phyloP scores from a whole-genome alignment of 2,113 vertebrate genomes.

The Scomber scombrus region DNA sequence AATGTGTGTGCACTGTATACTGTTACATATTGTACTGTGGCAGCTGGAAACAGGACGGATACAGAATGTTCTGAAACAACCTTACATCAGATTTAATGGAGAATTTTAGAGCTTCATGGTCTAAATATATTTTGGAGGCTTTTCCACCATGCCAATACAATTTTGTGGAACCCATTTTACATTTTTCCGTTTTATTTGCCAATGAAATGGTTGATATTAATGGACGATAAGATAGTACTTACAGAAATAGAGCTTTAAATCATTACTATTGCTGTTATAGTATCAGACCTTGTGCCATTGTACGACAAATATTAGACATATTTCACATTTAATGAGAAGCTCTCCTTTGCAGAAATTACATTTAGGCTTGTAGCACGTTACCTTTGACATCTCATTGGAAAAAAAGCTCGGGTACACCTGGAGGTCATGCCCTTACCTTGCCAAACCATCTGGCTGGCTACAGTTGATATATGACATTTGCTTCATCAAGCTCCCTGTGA shows the following conservation, averaged over 20 bases:
- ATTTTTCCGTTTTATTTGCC: not conserved
- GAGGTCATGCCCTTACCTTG: conserved; percentile 50
- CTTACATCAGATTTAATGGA: not conserved
- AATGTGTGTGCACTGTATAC: conserved; percentile 17
- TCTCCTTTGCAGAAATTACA: not conserved
- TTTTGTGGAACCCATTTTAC: not conserved
- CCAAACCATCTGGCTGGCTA: conserved; percentile 49
- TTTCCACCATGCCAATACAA: not conserved
- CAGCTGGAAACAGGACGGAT: conserved; percentile 1
- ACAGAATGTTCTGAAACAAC: conserved; percentile 4
- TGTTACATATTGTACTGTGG: conserved; percentile 11
- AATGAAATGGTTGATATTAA: not conserved
- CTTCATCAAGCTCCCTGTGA: conserved; percentile 58
- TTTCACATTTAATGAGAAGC: not conserved
- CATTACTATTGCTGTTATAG: not conserved
- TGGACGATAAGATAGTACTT: not conserved
- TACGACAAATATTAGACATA: not conserved
- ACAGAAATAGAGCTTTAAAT: not conserved
- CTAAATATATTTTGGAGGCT: not conserved
- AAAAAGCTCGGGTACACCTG: conserved; percentile 1
- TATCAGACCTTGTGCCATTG: not conserved
- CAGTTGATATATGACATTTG: conserved; percentile 43
- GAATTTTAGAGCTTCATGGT: conserved; percentile 4
- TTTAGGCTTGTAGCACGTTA: not conserved
- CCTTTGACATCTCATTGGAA: conserved; percentile 21